A percentile compares a stretch with the other conserved stretches of the same genome.
These are phyloP conservation scores for Cynopterus brachyotis DNA, from an alignment of 2,113 vertebrate species.

Conservation along the genomic window DNA sequence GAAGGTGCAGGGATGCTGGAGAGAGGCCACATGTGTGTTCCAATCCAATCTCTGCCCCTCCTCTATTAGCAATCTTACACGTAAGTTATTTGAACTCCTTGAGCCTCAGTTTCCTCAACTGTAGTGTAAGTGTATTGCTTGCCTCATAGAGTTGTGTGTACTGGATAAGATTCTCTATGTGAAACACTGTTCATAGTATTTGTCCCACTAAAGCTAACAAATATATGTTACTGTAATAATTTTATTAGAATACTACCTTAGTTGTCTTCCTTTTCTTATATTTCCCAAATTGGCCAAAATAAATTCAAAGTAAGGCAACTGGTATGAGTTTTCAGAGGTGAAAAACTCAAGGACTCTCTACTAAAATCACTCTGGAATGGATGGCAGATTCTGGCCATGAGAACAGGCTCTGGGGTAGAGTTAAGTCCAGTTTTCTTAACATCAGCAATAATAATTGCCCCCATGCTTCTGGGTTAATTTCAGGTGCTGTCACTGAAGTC, in stretches of 20 bases:
- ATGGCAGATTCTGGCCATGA: neutral
- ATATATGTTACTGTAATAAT: neutral
- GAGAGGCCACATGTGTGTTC: neutral
- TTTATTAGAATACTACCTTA: neutral
- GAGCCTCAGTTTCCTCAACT: neutral
- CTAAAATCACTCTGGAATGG: neutral
- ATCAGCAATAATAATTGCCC: neutral
- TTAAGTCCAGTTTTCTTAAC: neutral
- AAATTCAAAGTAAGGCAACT: neutral
- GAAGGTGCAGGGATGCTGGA: neutral
- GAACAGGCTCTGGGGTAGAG: neutral
- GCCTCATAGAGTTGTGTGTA: neutral
- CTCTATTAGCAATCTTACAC: neutral
- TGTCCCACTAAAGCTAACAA: neutral
- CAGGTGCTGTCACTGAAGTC: conserved; percentile 94
- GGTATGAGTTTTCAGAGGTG: neutral
- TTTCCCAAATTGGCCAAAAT: neutral
- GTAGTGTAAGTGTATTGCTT: neutral
- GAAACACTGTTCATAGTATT: neutral
- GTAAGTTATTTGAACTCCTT: neutral
- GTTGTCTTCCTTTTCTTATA: neutral
- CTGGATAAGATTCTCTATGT: neutral
- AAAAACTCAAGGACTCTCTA: neutral
- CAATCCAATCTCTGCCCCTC: neutral
- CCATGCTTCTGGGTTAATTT: neutral